Base-by-base conservation (phyloP, 2,113 vertebrate genomes). In the Calyptommatus sinebrachiatus region DNA sequence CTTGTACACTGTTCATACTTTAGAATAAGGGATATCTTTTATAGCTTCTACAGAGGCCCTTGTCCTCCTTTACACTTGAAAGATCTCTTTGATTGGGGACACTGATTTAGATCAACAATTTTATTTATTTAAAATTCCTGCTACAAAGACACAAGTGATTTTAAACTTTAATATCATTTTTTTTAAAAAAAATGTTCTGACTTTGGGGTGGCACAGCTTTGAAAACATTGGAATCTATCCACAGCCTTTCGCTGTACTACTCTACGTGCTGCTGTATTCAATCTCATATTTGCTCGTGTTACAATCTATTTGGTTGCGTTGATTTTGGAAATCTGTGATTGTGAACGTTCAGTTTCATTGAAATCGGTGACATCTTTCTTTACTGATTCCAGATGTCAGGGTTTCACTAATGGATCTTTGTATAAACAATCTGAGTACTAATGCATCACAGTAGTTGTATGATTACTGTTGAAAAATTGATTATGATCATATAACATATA, bases 11-110 rank as follows among this genome's bases (percentile, higher is more conserved):
- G 85, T 85, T 88, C 57, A 46, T 77, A 60, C 86, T 83, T 87
- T 72, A 70, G 84, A 81, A 83, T 83, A 0, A 53, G 83, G 85
- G 70, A 41, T 86, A 63, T 69, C 86, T 76, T 61, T 18, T 65
- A 6, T 63, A 50, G 78, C 57, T 82, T 86, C 83, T 88, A 87
- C 71, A 80, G 73, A 83, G 45, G 41, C 67, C 50, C 22, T 77
- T 46, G 77, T 77, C 68, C 48, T 86, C 48, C 88, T 91, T 88
- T 79, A 65, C 88, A 89, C 91, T 91, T 92, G 87, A 89, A 86
- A 80, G 90, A 46, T 80, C 62, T 87, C 85, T 85, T 85, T 57
- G 86, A 83, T 79, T 81, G 83, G 85, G 72, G 88, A 50, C 68
- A 35, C 79, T 81, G 62, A 86, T 35, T 73, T 66, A 81, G 80